Conservation (phyloP, 2,113 vertebrate genomes). For the Hystrix cristata region DNA sequence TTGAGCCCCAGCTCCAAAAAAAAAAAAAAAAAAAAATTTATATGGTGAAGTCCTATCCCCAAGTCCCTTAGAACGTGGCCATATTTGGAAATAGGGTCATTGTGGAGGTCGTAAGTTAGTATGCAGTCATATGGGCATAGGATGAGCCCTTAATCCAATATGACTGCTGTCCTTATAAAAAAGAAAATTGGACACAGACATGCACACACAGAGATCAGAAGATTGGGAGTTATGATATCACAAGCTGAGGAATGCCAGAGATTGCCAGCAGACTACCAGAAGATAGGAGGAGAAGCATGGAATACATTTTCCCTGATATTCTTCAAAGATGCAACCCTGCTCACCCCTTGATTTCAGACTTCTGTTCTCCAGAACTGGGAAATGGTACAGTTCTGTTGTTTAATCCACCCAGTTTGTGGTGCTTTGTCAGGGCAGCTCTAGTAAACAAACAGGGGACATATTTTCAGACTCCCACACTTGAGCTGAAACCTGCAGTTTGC, state of each 20-base stretch:
- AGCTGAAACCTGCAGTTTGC: slow-evolving; percentile 36
- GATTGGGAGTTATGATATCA: neutral
- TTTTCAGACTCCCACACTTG: neutral
- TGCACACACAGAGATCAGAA: neutral
- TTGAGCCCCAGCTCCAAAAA: no score
- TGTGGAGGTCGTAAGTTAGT: neutral
- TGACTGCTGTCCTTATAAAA: slow-evolving; percentile 31
- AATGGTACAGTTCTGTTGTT: slow-evolving; percentile 43
- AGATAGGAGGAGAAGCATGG: neutral
- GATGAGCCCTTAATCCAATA: neutral
- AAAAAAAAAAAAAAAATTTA: neutral
- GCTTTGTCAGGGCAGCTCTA: neutral
- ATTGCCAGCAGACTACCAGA: slow-evolving; percentile 44
- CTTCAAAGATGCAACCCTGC: slow-evolving; percentile 15
- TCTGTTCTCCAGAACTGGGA: neutral
- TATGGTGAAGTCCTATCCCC: neutral
- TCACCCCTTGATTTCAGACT: slow-evolving; percentile 59
- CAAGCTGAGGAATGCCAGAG: neutral
- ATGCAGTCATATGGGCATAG: neutral
- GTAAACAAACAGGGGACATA: neutral
- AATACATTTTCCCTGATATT: neutral
- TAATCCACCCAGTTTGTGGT: neutral
- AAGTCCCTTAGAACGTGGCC: neutral
- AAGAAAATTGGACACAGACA: neutral
- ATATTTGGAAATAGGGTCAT: neutral